These are phyloP conservation scores for Megaceryle alcyon DNA, from an alignment of 2,797 vertebrate species.

Conservation along the genomic window DNA sequence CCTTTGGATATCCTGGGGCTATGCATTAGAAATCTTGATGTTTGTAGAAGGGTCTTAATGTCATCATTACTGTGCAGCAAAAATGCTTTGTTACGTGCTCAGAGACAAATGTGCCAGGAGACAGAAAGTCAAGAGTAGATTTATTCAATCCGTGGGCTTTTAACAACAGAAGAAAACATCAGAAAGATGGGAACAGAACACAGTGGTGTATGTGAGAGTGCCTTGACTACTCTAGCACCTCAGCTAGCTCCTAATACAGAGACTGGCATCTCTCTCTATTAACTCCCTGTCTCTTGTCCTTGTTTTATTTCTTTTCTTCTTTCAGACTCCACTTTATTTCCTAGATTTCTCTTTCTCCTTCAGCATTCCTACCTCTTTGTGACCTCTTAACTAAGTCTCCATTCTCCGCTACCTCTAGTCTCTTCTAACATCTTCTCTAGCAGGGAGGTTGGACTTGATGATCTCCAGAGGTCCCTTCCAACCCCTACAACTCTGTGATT, in stretches of 20 bases:
- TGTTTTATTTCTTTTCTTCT: background rate
- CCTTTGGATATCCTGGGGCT: background rate
- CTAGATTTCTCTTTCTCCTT: background rate
- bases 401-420: background rate
- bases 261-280: background rate
- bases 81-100: background rate
- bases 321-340: background rate
- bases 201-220: background rate
- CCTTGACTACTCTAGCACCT: background rate
- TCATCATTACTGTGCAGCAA: background rate
- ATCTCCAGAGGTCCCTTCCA: too few relatives aligned
- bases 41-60: background rate
- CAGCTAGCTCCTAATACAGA: background rate
- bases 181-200: background rate
- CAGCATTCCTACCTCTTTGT: background rate
- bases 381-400: background rate
- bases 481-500: too few relatives aligned
- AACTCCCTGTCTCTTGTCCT: background rate
- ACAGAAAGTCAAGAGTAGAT: background rate
- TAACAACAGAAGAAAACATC: background rate
- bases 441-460: background rate
- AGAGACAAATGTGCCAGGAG: background rate
- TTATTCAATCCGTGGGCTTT: background rate
- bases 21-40: background rate
- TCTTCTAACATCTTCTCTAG: background rate